Percentiles rank a stretch among this genome's conserved stretches.
phyloP scores from a whole-genome alignment of 2,797 vertebrate genomes.

The Rhabdomys pumilio region DNA sequence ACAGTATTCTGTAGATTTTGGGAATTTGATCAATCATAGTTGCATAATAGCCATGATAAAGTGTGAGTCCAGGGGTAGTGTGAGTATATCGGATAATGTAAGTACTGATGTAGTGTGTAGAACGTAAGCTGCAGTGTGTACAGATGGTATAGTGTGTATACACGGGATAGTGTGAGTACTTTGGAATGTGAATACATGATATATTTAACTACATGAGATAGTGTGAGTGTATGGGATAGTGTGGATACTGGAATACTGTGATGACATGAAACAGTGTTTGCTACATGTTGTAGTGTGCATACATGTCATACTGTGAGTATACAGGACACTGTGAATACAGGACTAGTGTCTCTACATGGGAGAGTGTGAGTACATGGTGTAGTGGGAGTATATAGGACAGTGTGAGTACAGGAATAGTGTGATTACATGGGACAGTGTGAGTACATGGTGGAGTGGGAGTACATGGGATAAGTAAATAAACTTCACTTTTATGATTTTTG shows the following conservation, averaged over 20 bases:
- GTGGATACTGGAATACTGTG: no score
- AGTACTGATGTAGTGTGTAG: not conserved
- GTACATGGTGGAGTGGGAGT: not conserved
- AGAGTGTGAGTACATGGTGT: not conserved
- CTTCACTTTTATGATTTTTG: slow-evolving; percentile 34
- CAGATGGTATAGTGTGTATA: not conserved
- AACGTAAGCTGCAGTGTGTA: not conserved
- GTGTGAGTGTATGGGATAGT: not conserved
- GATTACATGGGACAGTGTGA: not conserved
- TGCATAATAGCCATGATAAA: not conserved
- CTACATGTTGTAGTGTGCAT: no score
- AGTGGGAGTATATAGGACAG: not conserved
- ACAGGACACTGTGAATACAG: not conserved
- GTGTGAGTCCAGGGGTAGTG: no score
- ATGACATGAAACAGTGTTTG: not conserved
- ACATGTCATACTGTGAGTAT: not conserved
- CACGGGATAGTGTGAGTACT: not conserved
- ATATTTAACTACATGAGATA: not conserved
- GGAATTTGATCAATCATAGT: not conserved
- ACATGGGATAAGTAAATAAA: slow-evolving; percentile 41
- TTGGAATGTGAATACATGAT: not conserved
- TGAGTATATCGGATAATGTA: not conserved
- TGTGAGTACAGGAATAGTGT: not conserved
- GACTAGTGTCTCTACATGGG: not conserved
- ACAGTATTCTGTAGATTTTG: not conserved